Evolutionary conservation across 1,140 invertebrate genomes (phyloP), one percentile per base, ranked within the genome.

Genomic region (Drosophila takahashii): DNA sequence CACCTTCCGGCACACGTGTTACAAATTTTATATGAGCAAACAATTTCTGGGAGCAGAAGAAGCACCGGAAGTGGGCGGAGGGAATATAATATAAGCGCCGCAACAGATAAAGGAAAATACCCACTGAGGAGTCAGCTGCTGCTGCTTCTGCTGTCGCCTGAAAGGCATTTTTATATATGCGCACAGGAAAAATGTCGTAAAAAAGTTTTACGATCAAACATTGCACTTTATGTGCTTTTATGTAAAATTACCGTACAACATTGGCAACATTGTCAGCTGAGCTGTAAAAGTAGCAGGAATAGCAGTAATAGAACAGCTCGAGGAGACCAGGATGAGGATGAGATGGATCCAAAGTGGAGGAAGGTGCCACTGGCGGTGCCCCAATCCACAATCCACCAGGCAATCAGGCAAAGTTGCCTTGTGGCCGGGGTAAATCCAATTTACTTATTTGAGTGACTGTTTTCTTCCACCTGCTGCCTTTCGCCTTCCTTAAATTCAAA

Each of bases 121-220:
- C 78, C 84, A 45, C 51, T 8, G 54, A 64, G 41, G 53, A 58
- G 51, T 51, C 48, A 34, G 48, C 61, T 22, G 60, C 22, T 22
- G 22, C 22, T 22, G 22, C 39, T 50, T 42, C 61, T 22, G 60
- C 22, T 22, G 22, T 3, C 3, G 22, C 39, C 59, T 42, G 29
- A 73, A 77, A 70, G 64, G 72, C 79, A 79, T 77, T 87, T 89
- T 87, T 87, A 87, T 89, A 84, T 83, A 84, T 84, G 84, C 79
- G 84, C 78, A 89, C 84, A 84, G 84, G 84, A 89, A 89, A 80
- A 89, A 89, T 84, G 84, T 89, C 84, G 84, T 89, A 89, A 89
- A 89, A 89, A 89, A 89, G 85, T 89, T 89, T 89, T 89, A 89
- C 84, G 84, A 89, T 89, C 84, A 89, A 89, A 89, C 84, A 89